Percentiles rank a stretch among this genome's conserved stretches.
Evolutionary conservation across 2,888 invertebrate genomes (phyloP).

Genomic region (Pristionchus maxplancki): DNA sequence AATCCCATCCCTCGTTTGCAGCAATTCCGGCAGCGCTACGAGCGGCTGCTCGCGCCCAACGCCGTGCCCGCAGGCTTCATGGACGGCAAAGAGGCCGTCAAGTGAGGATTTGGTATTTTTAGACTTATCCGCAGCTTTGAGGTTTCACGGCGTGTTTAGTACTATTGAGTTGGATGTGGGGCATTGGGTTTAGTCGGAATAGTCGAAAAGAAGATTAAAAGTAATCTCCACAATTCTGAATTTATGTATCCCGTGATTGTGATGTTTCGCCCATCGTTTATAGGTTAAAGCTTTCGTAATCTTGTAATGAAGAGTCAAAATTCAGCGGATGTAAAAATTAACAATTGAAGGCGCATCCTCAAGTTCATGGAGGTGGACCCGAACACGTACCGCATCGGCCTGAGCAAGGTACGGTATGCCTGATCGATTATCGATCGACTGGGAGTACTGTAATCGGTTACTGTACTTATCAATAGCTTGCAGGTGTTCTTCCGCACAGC

Average conservation of each 20-base stretch:
- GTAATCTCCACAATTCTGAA: too few relatives aligned
- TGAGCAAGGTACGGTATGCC: slow-evolving; percentile 88
- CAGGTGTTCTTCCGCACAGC: slow-evolving; percentile 94
- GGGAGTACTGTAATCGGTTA: not conserved
- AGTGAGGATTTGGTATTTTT: slow-evolving; percentile 81
- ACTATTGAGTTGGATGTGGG: too few relatives aligned
- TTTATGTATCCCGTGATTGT: not conserved
- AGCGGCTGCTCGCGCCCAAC: slow-evolving; percentile 94
- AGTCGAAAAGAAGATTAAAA: too few relatives aligned
- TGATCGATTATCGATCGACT: not conserved
- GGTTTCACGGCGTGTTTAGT: too few relatives aligned
- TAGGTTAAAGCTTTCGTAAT: too few relatives aligned
- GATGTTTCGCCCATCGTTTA: not conserved
- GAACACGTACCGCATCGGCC: slow-evolving; percentile 96
- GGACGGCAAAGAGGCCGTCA: slow-evolving; percentile 99
- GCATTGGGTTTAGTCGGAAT: too few relatives aligned
- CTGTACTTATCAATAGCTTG: not conserved
- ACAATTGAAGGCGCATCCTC: slow-evolving; percentile 83
- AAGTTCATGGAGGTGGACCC: slow-evolving; percentile 94
- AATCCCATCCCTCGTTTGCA: slow-evolving; percentile 79
- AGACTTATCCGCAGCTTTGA: too few relatives aligned
- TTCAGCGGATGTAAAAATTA: too few relatives aligned
- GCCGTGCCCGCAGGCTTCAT: slow-evolving; percentile 98
- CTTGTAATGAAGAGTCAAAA: too few relatives aligned
- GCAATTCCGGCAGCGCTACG: slow-evolving; percentile 96